phyloP scores from a whole-genome alignment of 2,888 invertebrate genomes.

The Spilarctia lutea region DNA sequence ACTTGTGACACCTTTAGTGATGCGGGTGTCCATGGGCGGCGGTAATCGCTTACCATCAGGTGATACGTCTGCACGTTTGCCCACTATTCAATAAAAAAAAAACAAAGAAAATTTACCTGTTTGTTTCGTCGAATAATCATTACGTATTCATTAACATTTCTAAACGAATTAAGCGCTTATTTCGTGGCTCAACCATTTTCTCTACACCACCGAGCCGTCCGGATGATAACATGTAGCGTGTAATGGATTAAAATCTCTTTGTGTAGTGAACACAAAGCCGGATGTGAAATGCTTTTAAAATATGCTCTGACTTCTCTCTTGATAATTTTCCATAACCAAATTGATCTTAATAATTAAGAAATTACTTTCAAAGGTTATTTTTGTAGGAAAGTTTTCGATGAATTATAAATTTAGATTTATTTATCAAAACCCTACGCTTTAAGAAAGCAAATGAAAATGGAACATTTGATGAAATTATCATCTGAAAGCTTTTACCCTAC shows the following conservation, averaged over 20 bases:
- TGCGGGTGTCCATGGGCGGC: too few species aligned
- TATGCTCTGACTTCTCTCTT: constrained; percentile 31
- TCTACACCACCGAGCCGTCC: constrained; percentile 35
- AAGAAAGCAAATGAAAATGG: too few species aligned
- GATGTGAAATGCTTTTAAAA: constrained; percentile 47
- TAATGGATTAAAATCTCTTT: constrained; percentile 64
- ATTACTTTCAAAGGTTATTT: neutral
- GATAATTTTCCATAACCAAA: constrained; percentile 18
- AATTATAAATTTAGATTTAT: neutral
- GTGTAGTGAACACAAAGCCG: constrained; percentile 44
- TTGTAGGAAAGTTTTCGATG: neutral
- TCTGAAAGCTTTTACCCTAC: too few species aligned
- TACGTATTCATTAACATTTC: neutral
- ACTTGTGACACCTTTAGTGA: too few species aligned
- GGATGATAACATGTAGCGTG: constrained; percentile 53
- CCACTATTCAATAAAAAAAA: too few species aligned
- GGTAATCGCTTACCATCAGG: too few species aligned
- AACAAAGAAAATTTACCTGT: too few species aligned
- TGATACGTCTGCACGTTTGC: too few species aligned
- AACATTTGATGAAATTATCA: too few species aligned
- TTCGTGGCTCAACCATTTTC: constrained; percentile 29
- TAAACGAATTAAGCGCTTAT: neutral
- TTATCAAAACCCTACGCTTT: neutral
- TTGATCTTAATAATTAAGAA: neutral
- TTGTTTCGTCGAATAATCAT: neutral